Evolutionary conservation across 2,888 invertebrate genomes (phyloP), one percentile per base, ranked within the genome.

Genomic region (Argyresthia goedartella): DNA sequence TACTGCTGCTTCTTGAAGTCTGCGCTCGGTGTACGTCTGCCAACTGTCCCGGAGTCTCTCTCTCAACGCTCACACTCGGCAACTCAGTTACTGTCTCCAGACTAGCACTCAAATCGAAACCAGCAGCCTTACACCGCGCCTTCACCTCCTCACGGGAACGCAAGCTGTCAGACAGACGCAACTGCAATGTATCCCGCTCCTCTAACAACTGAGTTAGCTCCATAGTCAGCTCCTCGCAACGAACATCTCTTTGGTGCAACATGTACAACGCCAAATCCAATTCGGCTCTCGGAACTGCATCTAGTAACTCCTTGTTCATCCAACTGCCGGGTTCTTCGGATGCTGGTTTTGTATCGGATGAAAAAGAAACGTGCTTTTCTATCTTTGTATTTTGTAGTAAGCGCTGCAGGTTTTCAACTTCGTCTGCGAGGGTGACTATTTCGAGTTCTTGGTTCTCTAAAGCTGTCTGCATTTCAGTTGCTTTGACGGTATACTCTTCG

Each of bases 241-340:
- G 89, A 54, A 95, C 93, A 60, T 96, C 95, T 57, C 95, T 88
- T 66, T 95, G 94, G 71, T 96, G 95, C 51, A 96, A 79, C 92
- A 94, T 93, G 66, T 95, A 95, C 44, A 95, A 73, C 0, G 95
- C 94, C 51, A 94, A 81, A 66, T 95, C 95, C 51, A 95, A 76
- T 71, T 95, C 94, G 0, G 91, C 90, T 64, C 90, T 81, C 0
- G 84, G 81, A 33, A 86, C 78, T 39, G 79, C 76, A 51, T 84
- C 80, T 39, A 79, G 60, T 8, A 81, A 62, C 13, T 80, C 77
- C 64, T 78, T 54, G 70, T 75, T 16, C 75, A 49, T 50, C 56
- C 50, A 9, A n/a, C 8, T 49, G 14, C 55, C 58, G 15, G 65
- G 69, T 9, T 57, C 61, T 2, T 74, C 75, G 15, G 59, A 58